These are phyloP conservation scores for Chroicocephalus ridibundus DNA, from an alignment of 2,113 vertebrate genomes.

Conservation along the genomic window DNA sequence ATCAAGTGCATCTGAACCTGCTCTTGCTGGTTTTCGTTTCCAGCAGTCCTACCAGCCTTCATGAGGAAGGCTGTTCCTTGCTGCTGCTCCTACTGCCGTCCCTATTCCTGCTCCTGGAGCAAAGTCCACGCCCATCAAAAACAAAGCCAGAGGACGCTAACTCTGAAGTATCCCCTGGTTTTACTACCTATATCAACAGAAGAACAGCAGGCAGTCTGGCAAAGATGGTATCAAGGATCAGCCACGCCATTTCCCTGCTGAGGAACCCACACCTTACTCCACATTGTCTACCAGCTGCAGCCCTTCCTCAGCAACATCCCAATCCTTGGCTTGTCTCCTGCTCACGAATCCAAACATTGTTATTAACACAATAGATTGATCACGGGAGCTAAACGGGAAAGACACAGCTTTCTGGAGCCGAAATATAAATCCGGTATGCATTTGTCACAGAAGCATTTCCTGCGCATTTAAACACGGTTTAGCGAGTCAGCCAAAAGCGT, in stretches of 20 bases:
- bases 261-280: not conserved
- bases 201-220: not conserved
- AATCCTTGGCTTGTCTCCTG: not conserved
- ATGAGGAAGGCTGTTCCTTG: not conserved
- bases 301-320: not conserved
- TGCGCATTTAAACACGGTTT: not conserved
- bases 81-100: not conserved
- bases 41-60: not conserved
- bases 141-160: not conserved
- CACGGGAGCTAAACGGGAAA: not conserved
- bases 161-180: not conserved
- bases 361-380: not conserved
- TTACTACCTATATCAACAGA: not conserved
- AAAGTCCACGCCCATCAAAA: not conserved
- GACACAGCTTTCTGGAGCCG: not conserved
- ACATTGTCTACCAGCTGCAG: not conserved
- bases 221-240: not conserved
- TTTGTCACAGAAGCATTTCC: slow-evolving; percentile 27
- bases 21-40: not conserved
- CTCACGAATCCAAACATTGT: not conserved
- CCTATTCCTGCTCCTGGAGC: not conserved
- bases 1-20: not conserved
- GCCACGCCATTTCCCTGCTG: not conserved
- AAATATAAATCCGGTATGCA: not conserved
- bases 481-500: slow-evolving; percentile 16